Evolutionary conservation across 92 coral and sea anemone genomes (phyloP).

Genomic region (Palythoa grandis): DNA sequence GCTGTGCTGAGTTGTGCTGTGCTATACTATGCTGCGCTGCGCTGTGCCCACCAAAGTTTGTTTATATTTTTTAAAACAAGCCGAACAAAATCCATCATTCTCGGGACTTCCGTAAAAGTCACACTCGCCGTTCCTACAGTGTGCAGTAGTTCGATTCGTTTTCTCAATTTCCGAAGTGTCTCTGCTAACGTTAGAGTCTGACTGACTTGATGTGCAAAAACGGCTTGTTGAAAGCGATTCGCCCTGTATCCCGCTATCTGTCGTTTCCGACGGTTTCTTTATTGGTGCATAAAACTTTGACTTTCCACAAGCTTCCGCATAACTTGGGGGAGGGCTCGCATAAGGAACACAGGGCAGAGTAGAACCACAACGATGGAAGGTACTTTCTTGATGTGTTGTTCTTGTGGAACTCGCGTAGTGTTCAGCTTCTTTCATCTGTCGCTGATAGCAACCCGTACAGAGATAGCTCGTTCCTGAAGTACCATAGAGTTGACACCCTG

Average conservation of each 20-base stretch:
- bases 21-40: no score
- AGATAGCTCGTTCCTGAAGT: constrained; percentile 87
- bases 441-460: constrained; percentile 85
- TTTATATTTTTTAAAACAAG: constrained; percentile 68
- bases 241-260: background rate
- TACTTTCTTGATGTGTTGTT: background rate
- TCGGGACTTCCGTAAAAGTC: constrained; percentile 82
- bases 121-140: constrained; percentile 70
- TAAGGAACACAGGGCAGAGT: constrained; percentile 62
- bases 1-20: no score
- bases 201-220: constrained; percentile 20
- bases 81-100: constrained; percentile 84
- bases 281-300: background rate
- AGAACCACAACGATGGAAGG: constrained; percentile 48
- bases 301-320: constrained; percentile 47
- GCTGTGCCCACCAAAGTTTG: constrained; percentile 53
- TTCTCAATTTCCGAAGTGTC: constrained; percentile 19
- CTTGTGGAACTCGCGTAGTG: constrained; percentile 36
- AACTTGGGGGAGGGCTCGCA: constrained; percentile 52
- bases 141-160: background rate
- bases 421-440: constrained; percentile 81
- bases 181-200: background rate
- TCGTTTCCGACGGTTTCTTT: background rate
- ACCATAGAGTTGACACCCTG: constrained; percentile 88
- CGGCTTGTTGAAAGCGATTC: constrained; percentile 7